Evolutionary conservation across 37 sponge, comb jelly and placozoan species (phyloP).

Genomic region (Oopsacas minuta): DNA sequence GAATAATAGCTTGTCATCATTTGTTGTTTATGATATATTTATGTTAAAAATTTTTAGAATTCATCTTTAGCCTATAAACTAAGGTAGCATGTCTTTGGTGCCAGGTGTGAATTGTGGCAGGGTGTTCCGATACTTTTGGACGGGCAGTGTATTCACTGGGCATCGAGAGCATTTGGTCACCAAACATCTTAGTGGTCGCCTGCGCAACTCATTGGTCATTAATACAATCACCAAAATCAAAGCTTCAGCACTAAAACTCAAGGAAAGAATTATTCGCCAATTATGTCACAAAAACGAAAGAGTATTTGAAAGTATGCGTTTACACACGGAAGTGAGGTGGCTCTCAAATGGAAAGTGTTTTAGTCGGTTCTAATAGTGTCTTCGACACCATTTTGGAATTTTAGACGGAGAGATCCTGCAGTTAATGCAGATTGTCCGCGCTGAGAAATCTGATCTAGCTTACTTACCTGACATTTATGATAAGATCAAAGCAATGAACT

Average conservation of each 20-base stretch:
- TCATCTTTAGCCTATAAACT: too few relatives aligned
- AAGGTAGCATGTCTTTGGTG: too few relatives aligned
- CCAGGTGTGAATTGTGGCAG: too few relatives aligned
- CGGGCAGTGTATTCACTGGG: conserved; percentile 18
- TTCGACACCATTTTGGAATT: conserved; percentile 12
- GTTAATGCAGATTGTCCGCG: conserved; percentile 14
- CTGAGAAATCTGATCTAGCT: conserved; percentile 8
- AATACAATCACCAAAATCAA: background rate
- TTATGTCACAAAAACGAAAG: conserved; percentile 17
- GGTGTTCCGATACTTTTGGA: too few relatives aligned
- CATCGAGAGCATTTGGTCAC: conserved; percentile 11
- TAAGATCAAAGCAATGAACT: conserved; percentile 9
- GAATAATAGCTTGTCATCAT: too few relatives aligned
- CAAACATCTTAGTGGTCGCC: background rate
- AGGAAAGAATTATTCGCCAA: conserved; percentile 18
- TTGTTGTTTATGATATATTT: too few relatives aligned
- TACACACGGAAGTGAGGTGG: background rate
- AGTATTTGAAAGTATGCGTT: background rate
- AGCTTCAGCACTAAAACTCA: background rate
- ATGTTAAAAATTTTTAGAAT: too few relatives aligned
- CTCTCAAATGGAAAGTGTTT: conserved; percentile 10
- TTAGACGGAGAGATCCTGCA: conserved; percentile 5
- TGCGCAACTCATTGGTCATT: conserved; percentile 8
- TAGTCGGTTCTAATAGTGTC: background rate
- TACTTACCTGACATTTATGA: conserved; percentile 17